These are phyloP conservation scores for Hypsopygia costalis DNA, from an alignment of 2,888 invertebrate genomes.

Conservation along the genomic window DNA sequence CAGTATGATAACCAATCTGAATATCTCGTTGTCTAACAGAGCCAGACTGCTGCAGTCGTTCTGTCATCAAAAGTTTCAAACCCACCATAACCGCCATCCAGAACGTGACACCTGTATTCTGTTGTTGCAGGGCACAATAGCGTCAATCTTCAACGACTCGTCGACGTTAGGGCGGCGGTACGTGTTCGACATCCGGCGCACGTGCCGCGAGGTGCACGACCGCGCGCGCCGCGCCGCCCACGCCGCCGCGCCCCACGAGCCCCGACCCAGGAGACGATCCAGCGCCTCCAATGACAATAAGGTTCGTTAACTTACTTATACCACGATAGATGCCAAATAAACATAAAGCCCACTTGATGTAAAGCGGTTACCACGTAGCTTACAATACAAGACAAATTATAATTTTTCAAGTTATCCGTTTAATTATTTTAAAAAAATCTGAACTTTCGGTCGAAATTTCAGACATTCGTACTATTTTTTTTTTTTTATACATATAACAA, in stretches of 20 bases:
- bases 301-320: conserved; percentile 26
- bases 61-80: too few relatives aligned
- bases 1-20: too few relatives aligned
- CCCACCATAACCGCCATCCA: too few relatives aligned
- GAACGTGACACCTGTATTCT: background rate
- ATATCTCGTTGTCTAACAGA: too few relatives aligned
- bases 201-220: conserved; percentile 94
- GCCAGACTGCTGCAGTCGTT: too few relatives aligned
- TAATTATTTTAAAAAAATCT: too few relatives aligned
- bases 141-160: conserved; percentile 94
- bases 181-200: conserved; percentile 94
- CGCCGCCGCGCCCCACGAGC: conserved; percentile 48
- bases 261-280: conserved; percentile 36
- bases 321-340: too few relatives aligned
- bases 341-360: background rate
- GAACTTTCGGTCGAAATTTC: too few relatives aligned
- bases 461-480: too few relatives aligned
- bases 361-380: background rate
- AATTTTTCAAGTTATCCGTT: too few relatives aligned
- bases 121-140: conserved; percentile 86
- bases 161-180: conserved; percentile 93
- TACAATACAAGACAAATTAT: too few relatives aligned
- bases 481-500: too few relatives aligned
- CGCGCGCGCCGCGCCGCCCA: conserved; percentile 89
- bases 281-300: conserved; percentile 33